These are phyloP conservation scores for Tyto alba DNA, from an alignment of 2,113 vertebrate genomes.

Conservation along the genomic window DNA sequence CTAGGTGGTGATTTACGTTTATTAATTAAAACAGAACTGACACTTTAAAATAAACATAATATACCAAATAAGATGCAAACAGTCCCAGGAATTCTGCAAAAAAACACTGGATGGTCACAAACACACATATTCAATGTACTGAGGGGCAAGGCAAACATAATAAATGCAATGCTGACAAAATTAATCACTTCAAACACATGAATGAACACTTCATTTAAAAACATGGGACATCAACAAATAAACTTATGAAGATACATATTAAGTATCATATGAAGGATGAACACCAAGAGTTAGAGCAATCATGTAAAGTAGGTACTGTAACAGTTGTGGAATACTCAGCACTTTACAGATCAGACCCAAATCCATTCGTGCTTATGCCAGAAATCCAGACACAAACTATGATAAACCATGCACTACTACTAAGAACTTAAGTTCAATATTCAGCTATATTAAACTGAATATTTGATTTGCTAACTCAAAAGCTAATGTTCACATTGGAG, in stretches of 20 bases:
- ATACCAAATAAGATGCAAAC: neutral
- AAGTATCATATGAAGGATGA: neutral
- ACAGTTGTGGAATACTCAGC: neutral
- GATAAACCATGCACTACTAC: neutral
- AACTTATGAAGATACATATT: neutral
- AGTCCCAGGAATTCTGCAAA: neutral
- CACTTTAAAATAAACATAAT: neutral
- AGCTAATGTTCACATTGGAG: neutral
- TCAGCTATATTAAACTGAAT: neutral
- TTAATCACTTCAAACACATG: neutral
- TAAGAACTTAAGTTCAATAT: neutral
- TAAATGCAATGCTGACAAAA: constrained; percentile 7
- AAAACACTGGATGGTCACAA: neutral
- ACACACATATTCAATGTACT: neutral
- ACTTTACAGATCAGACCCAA: neutral
- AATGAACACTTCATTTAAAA: neutral
- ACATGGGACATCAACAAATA: constrained; percentile 5
- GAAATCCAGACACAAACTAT: neutral
- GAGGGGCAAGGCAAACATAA: constrained; percentile 5
- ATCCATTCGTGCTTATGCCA: neutral
- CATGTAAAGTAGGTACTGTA: neutral
- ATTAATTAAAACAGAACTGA: constrained; percentile 3
- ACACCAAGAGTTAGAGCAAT: neutral
- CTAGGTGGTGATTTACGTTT: neutral
- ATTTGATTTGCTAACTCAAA: neutral